Conservation (phyloP, 2,113 vertebrate genomes). For the Heterotis niloticus region DNA sequence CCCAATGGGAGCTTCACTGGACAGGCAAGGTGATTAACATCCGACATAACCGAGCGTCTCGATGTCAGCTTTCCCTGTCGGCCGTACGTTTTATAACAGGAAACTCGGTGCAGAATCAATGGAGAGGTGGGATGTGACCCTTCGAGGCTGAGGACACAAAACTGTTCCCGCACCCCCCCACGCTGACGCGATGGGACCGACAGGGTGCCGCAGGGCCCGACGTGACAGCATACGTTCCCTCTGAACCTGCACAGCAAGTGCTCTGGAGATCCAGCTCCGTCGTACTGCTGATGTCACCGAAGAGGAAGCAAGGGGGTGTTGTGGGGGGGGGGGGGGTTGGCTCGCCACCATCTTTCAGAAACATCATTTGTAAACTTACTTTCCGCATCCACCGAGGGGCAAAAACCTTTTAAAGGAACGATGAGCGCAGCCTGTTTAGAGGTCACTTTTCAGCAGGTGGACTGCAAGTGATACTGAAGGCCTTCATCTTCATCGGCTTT, state of each 20-base stretch:
- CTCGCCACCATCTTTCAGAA: not conserved
- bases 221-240: too few species aligned
- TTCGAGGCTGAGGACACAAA: too few species aligned
- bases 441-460: not conserved
- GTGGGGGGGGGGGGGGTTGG: too few species aligned
- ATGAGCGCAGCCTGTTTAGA: too few species aligned
- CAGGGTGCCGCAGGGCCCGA: too few species aligned
- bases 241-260: too few species aligned
- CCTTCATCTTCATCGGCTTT: not conserved
- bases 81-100: not conserved
- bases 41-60: not conserved
- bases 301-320: too few species aligned
- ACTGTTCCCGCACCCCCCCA: too few species aligned
- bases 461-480: not conserved
- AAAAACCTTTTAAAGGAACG: not conserved
- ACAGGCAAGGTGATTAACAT: conserved; percentile 25
- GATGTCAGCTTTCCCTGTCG: conserved; percentile 8
- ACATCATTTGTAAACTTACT: not conserved
- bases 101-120: not conserved
- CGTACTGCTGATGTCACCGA: too few species aligned
- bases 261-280: too few species aligned
- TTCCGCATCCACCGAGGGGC: not conserved
- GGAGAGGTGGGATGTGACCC: too few species aligned
- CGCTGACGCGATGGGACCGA: too few species aligned
- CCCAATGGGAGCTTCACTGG: not conserved